Conservation (phyloP, 2,797 vertebrate genomes). For the Tokudaia tokunoshimensis region DNA sequence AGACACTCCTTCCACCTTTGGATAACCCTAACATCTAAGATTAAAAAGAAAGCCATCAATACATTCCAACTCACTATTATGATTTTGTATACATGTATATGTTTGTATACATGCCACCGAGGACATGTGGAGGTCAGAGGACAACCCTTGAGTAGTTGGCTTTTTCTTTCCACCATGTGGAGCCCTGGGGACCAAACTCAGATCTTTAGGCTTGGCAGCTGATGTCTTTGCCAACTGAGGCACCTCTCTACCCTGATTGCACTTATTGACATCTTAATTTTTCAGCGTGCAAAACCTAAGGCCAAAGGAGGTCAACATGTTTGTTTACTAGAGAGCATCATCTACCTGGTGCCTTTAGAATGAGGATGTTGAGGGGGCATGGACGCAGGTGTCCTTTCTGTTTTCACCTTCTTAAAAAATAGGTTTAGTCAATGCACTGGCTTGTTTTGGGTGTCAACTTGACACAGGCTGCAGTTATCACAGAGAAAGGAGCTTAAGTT, state of each 20-base stretch:
- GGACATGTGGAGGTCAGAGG: not conserved
- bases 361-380: not conserved
- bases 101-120: not conserved
- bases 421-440: not conserved
- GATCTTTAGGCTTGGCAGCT: not conserved
- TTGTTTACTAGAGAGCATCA: not conserved
- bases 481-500: no score
- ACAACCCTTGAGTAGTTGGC: not conserved
- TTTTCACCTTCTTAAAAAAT: not conserved
- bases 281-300: not conserved
- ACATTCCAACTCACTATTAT: not conserved
- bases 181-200: not conserved
- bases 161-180: not conserved
- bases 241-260: not conserved
- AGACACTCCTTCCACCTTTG: not conserved
- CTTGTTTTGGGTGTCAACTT: no score
- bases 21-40: not conserved
- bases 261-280: not conserved
- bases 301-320: not conserved
- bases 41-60: not conserved
- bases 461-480: no score
- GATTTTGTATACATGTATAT: not conserved
- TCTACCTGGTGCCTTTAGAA: not conserved
- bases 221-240: not conserved
- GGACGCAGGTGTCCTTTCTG: accelerated